A percentile compares a stretch with the other conserved stretches of the same genome.
phyloP scores from a whole-genome alignment of 2,888 invertebrate genomes.

The Sepiola atlantica region DNA sequence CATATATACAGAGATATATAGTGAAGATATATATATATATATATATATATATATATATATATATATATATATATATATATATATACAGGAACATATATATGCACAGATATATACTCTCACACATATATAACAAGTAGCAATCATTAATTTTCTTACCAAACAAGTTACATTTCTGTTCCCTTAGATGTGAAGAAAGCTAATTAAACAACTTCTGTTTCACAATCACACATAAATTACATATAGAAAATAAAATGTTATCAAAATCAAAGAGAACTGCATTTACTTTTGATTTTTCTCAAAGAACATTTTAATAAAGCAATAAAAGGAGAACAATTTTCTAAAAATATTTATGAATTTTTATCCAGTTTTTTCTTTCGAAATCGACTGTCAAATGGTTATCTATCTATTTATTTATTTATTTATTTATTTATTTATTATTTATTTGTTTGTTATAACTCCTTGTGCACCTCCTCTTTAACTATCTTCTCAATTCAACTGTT shows the following conservation, averaged over 20 bases:
- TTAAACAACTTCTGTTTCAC: constrained; percentile 32
- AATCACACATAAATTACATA: background rate
- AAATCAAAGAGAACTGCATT: background rate
- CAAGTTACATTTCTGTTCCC: background rate
- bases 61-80: background rate
- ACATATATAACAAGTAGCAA: too few relatives aligned
- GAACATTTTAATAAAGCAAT: background rate
- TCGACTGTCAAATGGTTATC: background rate
- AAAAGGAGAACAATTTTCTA: background rate
- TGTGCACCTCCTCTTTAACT: too few relatives aligned
- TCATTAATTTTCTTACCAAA: background rate
- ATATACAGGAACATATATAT: too few relatives aligned
- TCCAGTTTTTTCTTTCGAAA: background rate
- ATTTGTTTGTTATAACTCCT: too few relatives aligned
- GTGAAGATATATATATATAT: too few relatives aligned
- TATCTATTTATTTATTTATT: too few relatives aligned
- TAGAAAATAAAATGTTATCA: background rate
- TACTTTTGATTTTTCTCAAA: background rate
- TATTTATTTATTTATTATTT: too few relatives aligned
- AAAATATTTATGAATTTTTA: background rate
- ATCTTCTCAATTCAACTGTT: too few relatives aligned
- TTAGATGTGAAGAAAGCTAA: background rate
- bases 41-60: too few relatives aligned
- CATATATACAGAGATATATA: constrained; percentile 34
- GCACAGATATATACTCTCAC: too few relatives aligned